Percentiles rank a stretch among this genome's conserved stretches.
These are phyloP conservation scores for Corythornis vintsioides DNA, from an alignment of 2,113 vertebrate species.

Conservation along the genomic window DNA sequence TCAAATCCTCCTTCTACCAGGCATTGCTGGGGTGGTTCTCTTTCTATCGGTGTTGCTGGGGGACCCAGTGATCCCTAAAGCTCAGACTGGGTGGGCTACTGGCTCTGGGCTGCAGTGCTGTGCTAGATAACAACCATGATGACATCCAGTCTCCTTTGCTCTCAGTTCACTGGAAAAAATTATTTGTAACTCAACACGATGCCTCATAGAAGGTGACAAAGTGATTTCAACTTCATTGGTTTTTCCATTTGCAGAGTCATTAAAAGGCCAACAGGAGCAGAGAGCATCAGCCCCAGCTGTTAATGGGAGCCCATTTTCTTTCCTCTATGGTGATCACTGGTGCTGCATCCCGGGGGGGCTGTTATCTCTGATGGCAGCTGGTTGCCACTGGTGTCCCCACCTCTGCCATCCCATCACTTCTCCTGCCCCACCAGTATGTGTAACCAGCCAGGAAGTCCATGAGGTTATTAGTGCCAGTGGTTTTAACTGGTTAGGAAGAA, in stretches of 20 bases:
- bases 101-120: background rate
- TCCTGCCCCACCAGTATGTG: fast-evolving
- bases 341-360: background rate
- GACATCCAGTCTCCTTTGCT: fast-evolving
- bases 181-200: background rate
- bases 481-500: background rate
- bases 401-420: background rate
- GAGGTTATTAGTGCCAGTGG: background rate
- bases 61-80: fast-evolving
- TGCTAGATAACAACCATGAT: fast-evolving
- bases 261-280: background rate
- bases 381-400: background rate
- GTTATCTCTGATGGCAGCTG: background rate
- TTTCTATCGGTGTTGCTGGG: background rate
- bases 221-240: background rate
- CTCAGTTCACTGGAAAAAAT: background rate
- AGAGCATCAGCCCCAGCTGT: background rate
- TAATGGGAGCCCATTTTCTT: background rate
- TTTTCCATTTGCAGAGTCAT: background rate
- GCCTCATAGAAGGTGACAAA: background rate
- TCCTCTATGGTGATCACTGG: background rate
- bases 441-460: background rate
- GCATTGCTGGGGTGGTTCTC: background rate
- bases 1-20: background rate
- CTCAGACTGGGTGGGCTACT: background rate